Base-by-base conservation (phyloP, 2,113 vertebrate genomes). In the Coptodon rendalli region DNA sequence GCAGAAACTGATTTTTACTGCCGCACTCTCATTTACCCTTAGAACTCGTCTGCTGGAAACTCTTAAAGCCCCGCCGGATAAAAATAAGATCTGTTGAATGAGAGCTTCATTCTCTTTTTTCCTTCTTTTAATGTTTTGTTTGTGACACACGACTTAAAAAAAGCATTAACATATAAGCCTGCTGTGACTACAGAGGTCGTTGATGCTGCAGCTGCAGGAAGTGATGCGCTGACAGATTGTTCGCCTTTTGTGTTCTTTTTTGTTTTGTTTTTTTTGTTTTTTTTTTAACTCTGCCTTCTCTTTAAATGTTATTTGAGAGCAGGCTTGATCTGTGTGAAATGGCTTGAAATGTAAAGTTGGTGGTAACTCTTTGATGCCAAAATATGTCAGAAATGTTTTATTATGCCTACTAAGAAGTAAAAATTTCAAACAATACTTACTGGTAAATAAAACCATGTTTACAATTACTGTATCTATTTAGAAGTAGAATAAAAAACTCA, bases 1-100 rank as follows among this genome's bases (percentile, higher is more conserved):
- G 81, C 82, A 86, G 34, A 82, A 89, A 89, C 88, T 38, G 85
- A 80, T 82, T 89, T 93, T 92, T 91, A 89, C 66, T 85, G 86
- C 89, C 43, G 19, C 7, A 61, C 80, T 86, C 83, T 85, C 82
- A 38, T 85, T 92, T 87, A 81, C 45, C 89, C 89, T 57, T 81
- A 63, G 19, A 86, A 48, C 19, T 52, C 10, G 43, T 80, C 93
- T 83, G 87, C 86, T 82, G 89, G 89, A 89, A 89, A 80, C 89
- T 85, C 85, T 90, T 73, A 87, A 89, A 88, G 48, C 83, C 81
- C 87, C 59, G 56, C 53, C 8, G 7, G 86, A 85, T 91, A 52
- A 92, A 90, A 91, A 90, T 31, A 87, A 80, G 57, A 92, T 79
- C 66, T 38, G 71, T 80, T 85, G 81, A 88, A 78, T 27, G 86